These are phyloP conservation scores for Thamnophis sirtalis DNA, from an alignment of 2,113 vertebrate species.

Conservation along the genomic window DNA sequence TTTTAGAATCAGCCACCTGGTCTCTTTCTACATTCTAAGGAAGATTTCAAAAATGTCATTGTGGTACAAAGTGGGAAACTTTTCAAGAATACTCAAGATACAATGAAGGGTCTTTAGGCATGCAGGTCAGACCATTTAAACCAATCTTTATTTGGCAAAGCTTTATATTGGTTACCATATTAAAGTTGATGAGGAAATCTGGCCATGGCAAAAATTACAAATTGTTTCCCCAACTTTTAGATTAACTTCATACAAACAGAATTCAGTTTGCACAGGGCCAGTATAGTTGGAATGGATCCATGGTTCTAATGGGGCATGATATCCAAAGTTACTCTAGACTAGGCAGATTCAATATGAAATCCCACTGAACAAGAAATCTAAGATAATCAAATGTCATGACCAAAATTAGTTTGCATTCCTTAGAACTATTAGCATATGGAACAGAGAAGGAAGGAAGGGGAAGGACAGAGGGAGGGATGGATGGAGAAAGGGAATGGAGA, in stretches of 20 bases:
- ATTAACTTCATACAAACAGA: too few relatives aligned
- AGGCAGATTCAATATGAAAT: neutral
- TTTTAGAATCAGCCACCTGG: neutral
- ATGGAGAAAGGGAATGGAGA: too few relatives aligned
- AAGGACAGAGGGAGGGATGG: too few relatives aligned
- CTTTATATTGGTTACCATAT: neutral
- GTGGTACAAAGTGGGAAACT: neutral
- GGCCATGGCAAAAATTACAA: neutral
- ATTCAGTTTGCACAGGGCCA: too few relatives aligned
- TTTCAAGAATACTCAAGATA: neutral
- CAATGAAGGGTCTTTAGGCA: neutral
- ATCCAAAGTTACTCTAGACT: neutral
- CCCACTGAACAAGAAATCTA: neutral
- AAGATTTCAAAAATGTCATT: neutral
- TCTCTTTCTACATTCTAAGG: neutral
- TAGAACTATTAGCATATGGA: neutral
- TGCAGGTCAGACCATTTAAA: neutral
- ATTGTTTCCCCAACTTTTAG: neutral
- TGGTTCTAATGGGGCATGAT: neutral
- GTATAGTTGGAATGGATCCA: neutral
- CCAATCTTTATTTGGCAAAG: neutral
- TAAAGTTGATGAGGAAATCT: neutral
- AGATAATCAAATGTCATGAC: neutral
- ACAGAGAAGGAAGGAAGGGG: neutral
- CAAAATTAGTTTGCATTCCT: neutral